A percentile compares a stretch with the other conserved stretches of the same genome.
Evolutionary conservation across 2,888 invertebrate genomes (phyloP).

Genomic region (Nebria brevicollis): DNA sequence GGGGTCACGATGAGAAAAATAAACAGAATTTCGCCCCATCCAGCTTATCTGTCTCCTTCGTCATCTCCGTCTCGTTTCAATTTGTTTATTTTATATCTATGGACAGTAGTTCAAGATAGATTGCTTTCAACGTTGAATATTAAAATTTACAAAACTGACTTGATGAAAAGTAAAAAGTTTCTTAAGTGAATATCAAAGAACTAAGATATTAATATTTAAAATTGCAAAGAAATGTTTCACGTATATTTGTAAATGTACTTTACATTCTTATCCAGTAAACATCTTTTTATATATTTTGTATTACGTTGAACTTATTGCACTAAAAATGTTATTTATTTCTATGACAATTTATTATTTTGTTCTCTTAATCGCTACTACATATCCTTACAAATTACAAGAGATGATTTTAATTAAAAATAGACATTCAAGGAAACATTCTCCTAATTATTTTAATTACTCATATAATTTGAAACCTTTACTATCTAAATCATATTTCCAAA

Average conservation of each 20-base stretch:
- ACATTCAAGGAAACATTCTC: too few species aligned
- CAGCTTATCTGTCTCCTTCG: not conserved
- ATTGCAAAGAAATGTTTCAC: not conserved
- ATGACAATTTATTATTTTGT: too few species aligned
- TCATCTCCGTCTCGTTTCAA: not conserved
- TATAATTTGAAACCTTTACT: too few species aligned
- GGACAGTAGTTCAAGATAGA: not conserved
- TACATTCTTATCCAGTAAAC: not conserved
- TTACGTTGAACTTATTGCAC: too few species aligned
- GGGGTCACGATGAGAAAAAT: constrained; percentile 12
- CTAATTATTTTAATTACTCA: too few species aligned
- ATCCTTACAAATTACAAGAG: too few species aligned
- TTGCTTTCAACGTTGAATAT: not conserved
- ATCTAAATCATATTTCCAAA: not conserved
- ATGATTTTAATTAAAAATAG: too few species aligned
- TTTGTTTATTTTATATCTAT: not conserved
- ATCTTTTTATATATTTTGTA: too few species aligned
- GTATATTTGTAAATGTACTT: not conserved
- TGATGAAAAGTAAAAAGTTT: not conserved
- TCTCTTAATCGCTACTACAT: too few species aligned
- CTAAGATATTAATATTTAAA: not conserved
- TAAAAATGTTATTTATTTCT: too few species aligned
- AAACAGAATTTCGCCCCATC: not conserved
- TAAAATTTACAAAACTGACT: not conserved
- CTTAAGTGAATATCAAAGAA: not conserved